Base-by-base conservation (phyloP, 2,113 vertebrate genomes). In the Hippoglossus stenolepis region DNA sequence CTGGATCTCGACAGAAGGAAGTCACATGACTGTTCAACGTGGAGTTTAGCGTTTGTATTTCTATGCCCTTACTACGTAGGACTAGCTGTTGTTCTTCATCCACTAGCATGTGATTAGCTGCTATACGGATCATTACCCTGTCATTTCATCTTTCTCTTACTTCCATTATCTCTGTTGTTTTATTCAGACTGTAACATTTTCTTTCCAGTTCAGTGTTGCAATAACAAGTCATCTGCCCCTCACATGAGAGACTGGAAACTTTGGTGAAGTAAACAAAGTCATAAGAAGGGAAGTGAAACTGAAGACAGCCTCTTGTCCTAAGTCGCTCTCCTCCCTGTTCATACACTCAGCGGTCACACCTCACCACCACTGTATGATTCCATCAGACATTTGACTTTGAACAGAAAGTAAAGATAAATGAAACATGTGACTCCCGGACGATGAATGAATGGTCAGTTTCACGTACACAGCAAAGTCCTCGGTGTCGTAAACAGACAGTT, bases 211-310 rank as follows among this genome's bases (percentile, higher is more conserved):
- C 13, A 47, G 20, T 61, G 49, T 20, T 31, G 59, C 61, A 31
- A 79, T 21, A 12, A 49, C 6, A 43, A 53, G 58, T 83, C 73
- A 75, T 74, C 56, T 73, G 79, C 85, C 23, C 57, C 17, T 53
- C 53, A 43, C 73, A 64, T 80, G 74, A 81, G 75, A 84, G 28
- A 28, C 35, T 78, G 70, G 45, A 77, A 79, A 82, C 31, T 59
- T 56, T 40, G 9, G 35, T 17, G 43, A 64, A 49, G 80, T 68
- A 65, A 78, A 74, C 69, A 80, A 82, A 40, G 18, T 58, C 31
- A 56, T 2, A 20, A 51, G 60, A 75, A 10, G 66, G 77, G 31
- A 86, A 86, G 70, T 70, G 35, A 68, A 82, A 86, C 74, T 59
- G 45, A 87, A 62, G 45, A 56, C 60, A 59, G 35, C 6, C 14